Base-by-base conservation (phyloP, 2,113 vertebrate species). In the Misgurnus anguillicaudatus region DNA sequence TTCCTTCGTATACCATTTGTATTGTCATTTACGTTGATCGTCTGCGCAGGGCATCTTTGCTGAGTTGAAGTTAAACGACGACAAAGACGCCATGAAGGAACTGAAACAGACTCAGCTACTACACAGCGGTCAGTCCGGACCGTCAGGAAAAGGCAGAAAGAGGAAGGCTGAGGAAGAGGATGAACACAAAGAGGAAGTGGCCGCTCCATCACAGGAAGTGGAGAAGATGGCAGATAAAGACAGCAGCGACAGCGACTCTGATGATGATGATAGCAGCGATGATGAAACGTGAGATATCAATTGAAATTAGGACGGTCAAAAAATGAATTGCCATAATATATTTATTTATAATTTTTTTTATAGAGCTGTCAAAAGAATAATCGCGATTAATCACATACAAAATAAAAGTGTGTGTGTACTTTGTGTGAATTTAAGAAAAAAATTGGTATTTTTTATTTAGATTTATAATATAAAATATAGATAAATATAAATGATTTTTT, bases 31-130 rank as follows among this genome's bases (percentile, higher is more conserved):
- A 17, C 5, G n/a, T 36, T 9, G 2, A 9, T 4, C 19, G 2
- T 45, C 3, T 17, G 4, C 66, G 7, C 70, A 99, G 98, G 95
- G 92, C 0, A 93, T 95, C 64, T 99, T 99, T 21, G 91, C 94
- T 0, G 95, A 95, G 77, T 90, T 99, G 0, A 89, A 95, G 75
- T 92, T 96, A 0, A 94, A 96, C 0, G 93, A 89, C 0, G 95
- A 99, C 0, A 92, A 89, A 0, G 95, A 97, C 0, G 94, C 93
- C 53, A 85, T 89, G n/a, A 86, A 91, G 9, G 97, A 99, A 88
- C 93, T 98, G 61, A 83, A 75, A 16, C 98, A 99, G 87, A 91
- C 94, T 0, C 93, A 96, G 86, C 82, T 89, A 72, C 88, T 97
- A 60, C 89, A 92, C 9, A 89, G 2, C 77, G 87, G 84, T 79